These are phyloP conservation scores for Trematomus loennbergii DNA, from an alignment of 2,113 vertebrate species.

Conservation along the genomic window DNA sequence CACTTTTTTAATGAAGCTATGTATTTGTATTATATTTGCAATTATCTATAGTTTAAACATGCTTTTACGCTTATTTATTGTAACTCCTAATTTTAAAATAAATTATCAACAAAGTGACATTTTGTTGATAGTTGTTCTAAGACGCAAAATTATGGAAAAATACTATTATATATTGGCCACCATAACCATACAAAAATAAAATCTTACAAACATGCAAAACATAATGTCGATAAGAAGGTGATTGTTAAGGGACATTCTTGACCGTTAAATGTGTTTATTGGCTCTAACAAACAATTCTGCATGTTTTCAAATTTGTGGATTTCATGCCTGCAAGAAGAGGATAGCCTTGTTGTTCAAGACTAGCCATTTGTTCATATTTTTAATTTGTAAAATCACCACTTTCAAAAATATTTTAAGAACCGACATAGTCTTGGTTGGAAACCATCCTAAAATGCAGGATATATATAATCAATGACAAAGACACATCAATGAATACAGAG, in stretches of 20 bases:
- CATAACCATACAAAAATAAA: too few species aligned
- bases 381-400: not conserved
- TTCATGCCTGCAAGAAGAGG: not conserved
- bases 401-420: not conserved
- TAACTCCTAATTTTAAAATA: not conserved
- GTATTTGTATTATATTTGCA: not conserved
- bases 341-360: not conserved
- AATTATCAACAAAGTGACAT: not conserved
- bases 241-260: not conserved
- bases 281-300: not conserved
- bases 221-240: not conserved
- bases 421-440: not conserved
- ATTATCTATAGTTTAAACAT: not conserved
- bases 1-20: not conserved
- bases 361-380: not conserved
- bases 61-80: not conserved
- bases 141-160: too few species aligned
- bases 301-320: not conserved
- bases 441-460: not conserved
- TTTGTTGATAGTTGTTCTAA: too few species aligned
- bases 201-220: too few species aligned
- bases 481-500: slow-evolving; percentile 55
- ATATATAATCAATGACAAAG: not conserved
- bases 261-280: not conserved
- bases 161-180: too few species aligned